Evolutionary conservation across 2,888 invertebrate genomes (phyloP), one percentile per base, ranked within the genome.

Genomic region (Conchocele bisecta): DNA sequence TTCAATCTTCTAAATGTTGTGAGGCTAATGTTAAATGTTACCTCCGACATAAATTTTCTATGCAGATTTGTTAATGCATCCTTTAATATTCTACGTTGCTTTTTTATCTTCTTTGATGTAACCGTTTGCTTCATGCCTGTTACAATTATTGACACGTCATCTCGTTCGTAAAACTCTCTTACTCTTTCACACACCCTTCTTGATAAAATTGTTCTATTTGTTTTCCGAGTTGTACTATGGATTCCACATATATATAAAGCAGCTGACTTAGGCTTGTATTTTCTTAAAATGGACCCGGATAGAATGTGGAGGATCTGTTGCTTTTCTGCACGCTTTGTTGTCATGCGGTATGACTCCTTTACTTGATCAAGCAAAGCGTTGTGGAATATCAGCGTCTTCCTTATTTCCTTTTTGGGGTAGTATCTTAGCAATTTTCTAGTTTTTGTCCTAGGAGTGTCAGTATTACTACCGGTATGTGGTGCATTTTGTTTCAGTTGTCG

Each of bases 61-160:
- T 60, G 56, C 22, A 60, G 42, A 48, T 65, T 65, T 28, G 46
- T 39, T 15, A 61, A 28, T n/a, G 50, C 57, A 17, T 66, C 60
- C 29, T 26, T 33, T 9, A 71, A 26, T 26, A 56, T 26, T 44
- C 60, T 50, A 33, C 61, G 60, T 54, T 41, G 39, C 31, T 70
- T 70, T 35, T 22, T 31, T 58, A 31, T n/a, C 54, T n/a, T n/a
- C n/a, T n/a, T n/a, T n/a, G n/a, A n/a, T n/a, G n/a, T n/a, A n/a
- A n/a, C n/a, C n/a, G n/a, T 59, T 26, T 54, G 29, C 41, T 65
- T 71, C 35, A 35, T 35, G 20, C 71, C 65, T n/a, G 57, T 28
- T n/a, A 33, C 28, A 1, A 71, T 5, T 44, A 39, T 31, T 15
- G 56, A 65, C 41, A 35, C 42, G 29, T 71, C 71, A 44, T 48